phyloP scores from a whole-genome alignment of 2,888 invertebrate species.

The Lomographa bimaculata region DNA sequence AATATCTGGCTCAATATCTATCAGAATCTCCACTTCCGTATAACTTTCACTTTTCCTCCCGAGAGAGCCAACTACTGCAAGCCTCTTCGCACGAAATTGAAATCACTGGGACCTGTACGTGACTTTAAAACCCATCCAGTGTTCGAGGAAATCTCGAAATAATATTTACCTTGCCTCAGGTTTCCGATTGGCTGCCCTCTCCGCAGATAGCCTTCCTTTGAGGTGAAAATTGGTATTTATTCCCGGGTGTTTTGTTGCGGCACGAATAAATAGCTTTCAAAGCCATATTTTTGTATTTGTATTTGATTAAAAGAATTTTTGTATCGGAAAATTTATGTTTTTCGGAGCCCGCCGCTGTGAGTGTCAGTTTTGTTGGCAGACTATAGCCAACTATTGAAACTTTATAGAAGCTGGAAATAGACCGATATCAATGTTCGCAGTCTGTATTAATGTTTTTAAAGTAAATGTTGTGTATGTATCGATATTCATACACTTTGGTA shows the following conservation, averaged over 20 bases:
- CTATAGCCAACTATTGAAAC: conserved; percentile 10
- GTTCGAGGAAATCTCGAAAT: conserved; percentile 64
- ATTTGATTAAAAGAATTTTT: conserved; percentile 33
- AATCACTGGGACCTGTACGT: conserved; percentile 67
- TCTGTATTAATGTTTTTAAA: too few species aligned
- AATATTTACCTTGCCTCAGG: conserved; percentile 66
- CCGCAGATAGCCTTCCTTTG: conserved; percentile 58
- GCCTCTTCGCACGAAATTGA: conserved; percentile 64
- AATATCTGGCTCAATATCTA: conserved; percentile 17
- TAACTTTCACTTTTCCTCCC: conserved; percentile 46
- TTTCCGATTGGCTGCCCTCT: conserved; percentile 54
- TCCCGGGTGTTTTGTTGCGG: conserved; percentile 53
- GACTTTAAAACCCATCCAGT: conserved; percentile 68
- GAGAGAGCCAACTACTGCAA: conserved; percentile 48
- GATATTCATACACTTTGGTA: too few species aligned
- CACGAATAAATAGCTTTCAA: conserved; percentile 33
- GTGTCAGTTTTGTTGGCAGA: conserved; percentile 16
- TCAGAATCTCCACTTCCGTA: conserved; percentile 37
- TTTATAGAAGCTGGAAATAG: conserved; percentile 12
- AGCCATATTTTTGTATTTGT: conserved; percentile 33
- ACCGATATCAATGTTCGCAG: conserved; percentile 5
- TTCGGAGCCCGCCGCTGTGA: conserved; percentile 14
- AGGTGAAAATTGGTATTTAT: conserved; percentile 68
- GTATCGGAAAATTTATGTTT: conserved; percentile 25
- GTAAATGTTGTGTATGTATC: too few species aligned